These are phyloP conservation scores for Drosophila lowei DNA, from an alignment of 1,140 invertebrate species.

Conservation along the genomic window DNA sequence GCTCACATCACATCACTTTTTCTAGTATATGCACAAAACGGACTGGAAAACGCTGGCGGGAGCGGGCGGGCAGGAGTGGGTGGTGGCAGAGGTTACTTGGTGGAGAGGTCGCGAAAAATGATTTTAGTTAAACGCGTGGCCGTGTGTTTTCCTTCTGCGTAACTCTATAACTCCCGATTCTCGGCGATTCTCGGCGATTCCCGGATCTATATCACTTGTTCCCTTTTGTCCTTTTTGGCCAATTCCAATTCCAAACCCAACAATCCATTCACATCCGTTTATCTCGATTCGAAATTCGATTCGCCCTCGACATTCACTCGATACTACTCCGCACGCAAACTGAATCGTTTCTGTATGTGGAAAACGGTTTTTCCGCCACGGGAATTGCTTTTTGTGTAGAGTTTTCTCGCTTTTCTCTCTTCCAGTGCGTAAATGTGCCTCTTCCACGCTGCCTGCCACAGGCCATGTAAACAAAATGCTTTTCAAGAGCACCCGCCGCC, in stretches of 20 bases:
- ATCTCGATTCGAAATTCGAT: slow-evolving; percentile 29
- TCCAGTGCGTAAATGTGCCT: slow-evolving; percentile 76
- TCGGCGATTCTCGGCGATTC: slow-evolving; percentile 2
- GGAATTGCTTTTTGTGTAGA: slow-evolving; percentile 64
- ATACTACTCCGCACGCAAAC: slow-evolving; percentile 78
- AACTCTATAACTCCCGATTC: slow-evolving; percentile 1
- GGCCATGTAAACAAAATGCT: slow-evolving; percentile 68
- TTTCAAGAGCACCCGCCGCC: slow-evolving; percentile 50
- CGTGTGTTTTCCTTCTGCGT: slow-evolving; percentile 1
- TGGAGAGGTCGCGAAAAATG: slow-evolving; percentile 36
- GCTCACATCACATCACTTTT: slow-evolving; percentile 44
- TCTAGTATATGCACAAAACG: slow-evolving; percentile 61
- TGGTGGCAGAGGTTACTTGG: slow-evolving; percentile 11
- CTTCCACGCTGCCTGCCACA: slow-evolving; percentile 19
- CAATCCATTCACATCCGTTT: slow-evolving; percentile 42
- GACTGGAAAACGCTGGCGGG: slow-evolving; percentile 58
- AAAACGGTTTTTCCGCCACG: slow-evolving; percentile 69
- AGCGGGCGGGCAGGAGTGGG: slow-evolving; percentile 11
- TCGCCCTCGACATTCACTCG: slow-evolving; percentile 66
- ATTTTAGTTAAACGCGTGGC: slow-evolving; percentile 26
- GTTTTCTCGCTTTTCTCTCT: slow-evolving; percentile 57
- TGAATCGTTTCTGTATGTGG: slow-evolving; percentile 82
- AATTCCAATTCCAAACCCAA: not conserved
- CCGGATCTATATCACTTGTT: slow-evolving; percentile 5
- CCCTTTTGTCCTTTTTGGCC: not conserved